These are phyloP conservation scores for Porites australiensis DNA, from an alignment of 64 coral and sea anemone genomes.

Conservation along the genomic window DNA sequence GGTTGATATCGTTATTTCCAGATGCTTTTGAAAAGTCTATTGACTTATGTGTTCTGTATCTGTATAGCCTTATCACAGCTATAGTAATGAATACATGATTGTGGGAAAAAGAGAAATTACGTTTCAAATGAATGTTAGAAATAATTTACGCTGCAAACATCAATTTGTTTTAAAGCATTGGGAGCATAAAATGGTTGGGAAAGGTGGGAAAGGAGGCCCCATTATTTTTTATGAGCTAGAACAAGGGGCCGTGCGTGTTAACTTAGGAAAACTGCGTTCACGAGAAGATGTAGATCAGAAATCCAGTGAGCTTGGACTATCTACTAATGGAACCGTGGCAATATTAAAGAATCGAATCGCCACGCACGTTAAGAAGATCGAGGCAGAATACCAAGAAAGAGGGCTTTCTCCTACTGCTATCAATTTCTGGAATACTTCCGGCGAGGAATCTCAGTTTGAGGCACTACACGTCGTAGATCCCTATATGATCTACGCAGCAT, in stretches of 20 bases:
- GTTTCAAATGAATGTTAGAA: conserved; percentile 34
- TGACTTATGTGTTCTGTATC: background rate
- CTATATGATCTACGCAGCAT: conserved; percentile 49
- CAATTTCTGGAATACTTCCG: conserved; percentile 49
- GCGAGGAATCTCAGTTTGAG: conserved; percentile 37
- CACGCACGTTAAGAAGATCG: conserved; percentile 16
- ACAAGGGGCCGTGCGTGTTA: conserved; percentile 26
- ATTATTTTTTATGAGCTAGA: conserved; percentile 51
- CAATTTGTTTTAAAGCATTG: background rate
- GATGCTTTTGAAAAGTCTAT: too few species aligned
- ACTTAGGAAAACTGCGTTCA: conserved; percentile 30
- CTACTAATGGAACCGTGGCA: conserved; percentile 32
- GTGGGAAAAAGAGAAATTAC: background rate
- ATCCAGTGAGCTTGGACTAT: conserved; percentile 15
- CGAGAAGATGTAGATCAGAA: conserved; percentile 34
- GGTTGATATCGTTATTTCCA: too few species aligned
- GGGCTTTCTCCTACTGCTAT: background rate
- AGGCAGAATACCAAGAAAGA: conserved; percentile 40
- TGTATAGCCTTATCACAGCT: conserved; percentile 25
- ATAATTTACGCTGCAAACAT: conserved; percentile 28
- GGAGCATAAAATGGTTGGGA: too few species aligned
- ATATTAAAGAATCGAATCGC: conserved; percentile 23
- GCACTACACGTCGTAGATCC: conserved; percentile 54
- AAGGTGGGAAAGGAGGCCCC: conserved; percentile 41
- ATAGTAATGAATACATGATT: too few species aligned